Evolutionary conservation across 2,888 invertebrate genomes (phyloP).

Genomic region (Pristionchus exspectatus): DNA sequence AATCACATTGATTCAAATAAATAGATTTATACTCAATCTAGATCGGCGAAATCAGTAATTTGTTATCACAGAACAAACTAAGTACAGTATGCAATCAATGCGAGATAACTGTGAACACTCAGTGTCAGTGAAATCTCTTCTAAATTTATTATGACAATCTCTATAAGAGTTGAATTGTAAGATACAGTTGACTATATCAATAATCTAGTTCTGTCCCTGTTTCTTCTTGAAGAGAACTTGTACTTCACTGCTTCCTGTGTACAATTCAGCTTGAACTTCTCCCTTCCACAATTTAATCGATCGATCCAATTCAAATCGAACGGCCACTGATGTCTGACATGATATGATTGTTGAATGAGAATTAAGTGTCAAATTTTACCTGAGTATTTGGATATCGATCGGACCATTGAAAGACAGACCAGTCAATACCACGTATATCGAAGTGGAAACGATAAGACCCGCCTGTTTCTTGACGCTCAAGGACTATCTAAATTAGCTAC

Average conservation of each 20-base stretch:
- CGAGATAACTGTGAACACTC: neutral
- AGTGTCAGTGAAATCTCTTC: neutral
- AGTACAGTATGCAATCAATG: neutral
- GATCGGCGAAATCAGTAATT: neutral
- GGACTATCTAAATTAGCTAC: neutral
- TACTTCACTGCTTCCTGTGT: conserved; percentile 18
- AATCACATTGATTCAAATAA: neutral
- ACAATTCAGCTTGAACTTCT: conserved; percentile 26
- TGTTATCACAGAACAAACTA: neutral
- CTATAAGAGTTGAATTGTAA: neutral
- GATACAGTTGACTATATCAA: neutral
- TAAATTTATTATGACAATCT: neutral
- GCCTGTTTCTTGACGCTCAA: neutral
- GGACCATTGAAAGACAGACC: neutral
- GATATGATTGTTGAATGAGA: neutral
- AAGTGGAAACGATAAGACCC: conserved; percentile 4
- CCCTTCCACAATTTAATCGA: conserved; percentile 19
- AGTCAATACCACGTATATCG: conserved; percentile 11
- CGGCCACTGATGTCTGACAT: neutral
- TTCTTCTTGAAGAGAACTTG: neutral
- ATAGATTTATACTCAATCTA: neutral
- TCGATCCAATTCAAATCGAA: conserved; percentile 33
- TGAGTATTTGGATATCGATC: conserved; percentile 12
- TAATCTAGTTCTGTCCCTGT: neutral
- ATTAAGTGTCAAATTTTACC: neutral